Conservation (phyloP, 2,113 vertebrate genomes). For the Formicarius rufipectus region DNA sequence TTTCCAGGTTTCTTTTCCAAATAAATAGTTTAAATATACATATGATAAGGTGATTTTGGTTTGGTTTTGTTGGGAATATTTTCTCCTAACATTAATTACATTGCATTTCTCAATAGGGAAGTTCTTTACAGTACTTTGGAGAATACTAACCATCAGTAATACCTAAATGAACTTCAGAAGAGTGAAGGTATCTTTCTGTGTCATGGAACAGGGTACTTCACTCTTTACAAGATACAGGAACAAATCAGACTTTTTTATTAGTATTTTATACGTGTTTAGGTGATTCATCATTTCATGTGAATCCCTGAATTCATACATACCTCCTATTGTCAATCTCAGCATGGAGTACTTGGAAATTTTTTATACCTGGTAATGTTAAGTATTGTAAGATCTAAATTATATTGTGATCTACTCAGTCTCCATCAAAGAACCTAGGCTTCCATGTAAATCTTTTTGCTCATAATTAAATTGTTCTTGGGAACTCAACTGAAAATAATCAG, state of each 20-base stretch:
- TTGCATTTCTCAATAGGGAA: background rate
- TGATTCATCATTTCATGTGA: background rate
- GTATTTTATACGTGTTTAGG: background rate
- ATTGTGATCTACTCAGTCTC: background rate
- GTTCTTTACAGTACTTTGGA: background rate
- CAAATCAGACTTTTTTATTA: background rate
- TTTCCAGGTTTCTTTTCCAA: background rate
- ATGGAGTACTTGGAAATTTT: background rate
- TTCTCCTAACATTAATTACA: background rate
- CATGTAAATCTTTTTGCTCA: background rate
- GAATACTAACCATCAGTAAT: background rate
- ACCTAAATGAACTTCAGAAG: background rate
- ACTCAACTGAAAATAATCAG: background rate
- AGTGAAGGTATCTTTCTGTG: background rate
- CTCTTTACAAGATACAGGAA: background rate
- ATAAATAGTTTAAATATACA: background rate
- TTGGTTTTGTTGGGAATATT: background rate
- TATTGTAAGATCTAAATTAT: background rate
- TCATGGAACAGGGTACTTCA: accelerated
- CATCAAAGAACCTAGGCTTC: background rate
- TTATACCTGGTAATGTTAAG: background rate
- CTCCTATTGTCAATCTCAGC: background rate
- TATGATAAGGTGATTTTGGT: background rate
- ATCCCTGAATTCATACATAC: background rate
- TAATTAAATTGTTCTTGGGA: background rate